Percentiles rank a stretch among this genome's conserved stretches.
Conservation (phyloP, 1,140 invertebrate genomes). For the Maniola jurtina region DNA sequence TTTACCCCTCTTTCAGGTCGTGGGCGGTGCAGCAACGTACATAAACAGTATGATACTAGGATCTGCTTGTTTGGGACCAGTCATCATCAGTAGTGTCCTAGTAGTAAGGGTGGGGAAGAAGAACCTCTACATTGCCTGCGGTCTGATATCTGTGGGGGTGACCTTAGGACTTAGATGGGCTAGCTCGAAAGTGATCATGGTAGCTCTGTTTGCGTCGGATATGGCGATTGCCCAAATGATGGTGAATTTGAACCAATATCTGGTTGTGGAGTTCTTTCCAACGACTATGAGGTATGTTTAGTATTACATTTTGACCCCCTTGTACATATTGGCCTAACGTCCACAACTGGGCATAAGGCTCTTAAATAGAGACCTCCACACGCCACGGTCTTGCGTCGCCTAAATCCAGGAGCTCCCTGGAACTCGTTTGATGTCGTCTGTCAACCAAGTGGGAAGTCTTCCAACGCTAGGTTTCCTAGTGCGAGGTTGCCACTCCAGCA, state of each 20-base stretch:
- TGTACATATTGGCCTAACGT: no score
- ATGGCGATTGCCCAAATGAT: slow-evolving; percentile 62
- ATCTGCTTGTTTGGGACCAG: slow-evolving; percentile 47
- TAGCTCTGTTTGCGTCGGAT: slow-evolving; percentile 64
- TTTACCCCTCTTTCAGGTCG: slow-evolving; percentile 42
- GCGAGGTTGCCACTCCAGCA: no score
- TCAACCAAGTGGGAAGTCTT: no score
- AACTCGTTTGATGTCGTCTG: no score
- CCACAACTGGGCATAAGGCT: no score
- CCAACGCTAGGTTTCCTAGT: no score
- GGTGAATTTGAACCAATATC: slow-evolving; percentile 62
- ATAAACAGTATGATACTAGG: slow-evolving; percentile 65
- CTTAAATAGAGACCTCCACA: no score
- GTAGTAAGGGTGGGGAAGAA: slow-evolving; percentile 67
- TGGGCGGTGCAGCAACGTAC: slow-evolving; percentile 60
- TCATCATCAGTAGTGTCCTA: slow-evolving; percentile 49
- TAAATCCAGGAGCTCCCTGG: no score
- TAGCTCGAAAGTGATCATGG: slow-evolving; percentile 41
- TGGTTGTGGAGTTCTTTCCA: slow-evolving; percentile 75
- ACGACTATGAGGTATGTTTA: slow-evolving; percentile 73
- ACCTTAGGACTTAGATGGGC: slow-evolving; percentile 47
- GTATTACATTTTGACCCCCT: neutral
- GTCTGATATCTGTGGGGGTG: slow-evolving; percentile 24
- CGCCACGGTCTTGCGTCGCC: no score
- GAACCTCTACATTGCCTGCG: slow-evolving; percentile 36